Evolutionary conservation across 2,113 vertebrate genomes (phyloP).

Genomic region (Misgurnus anguillicaudatus): DNA sequence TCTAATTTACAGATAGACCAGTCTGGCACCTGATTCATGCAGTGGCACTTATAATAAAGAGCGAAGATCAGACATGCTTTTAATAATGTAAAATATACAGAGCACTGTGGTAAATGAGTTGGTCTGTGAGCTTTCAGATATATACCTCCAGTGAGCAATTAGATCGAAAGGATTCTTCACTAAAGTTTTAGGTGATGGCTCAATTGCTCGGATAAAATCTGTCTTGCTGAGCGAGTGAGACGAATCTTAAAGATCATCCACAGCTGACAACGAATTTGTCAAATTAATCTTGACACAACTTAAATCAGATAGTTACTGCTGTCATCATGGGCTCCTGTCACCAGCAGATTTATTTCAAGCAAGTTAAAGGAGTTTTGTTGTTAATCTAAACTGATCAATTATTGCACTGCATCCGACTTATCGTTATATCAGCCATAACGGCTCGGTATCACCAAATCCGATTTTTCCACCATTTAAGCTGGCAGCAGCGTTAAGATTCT

Average conservation of each 20-base stretch:
- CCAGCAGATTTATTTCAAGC: neutral
- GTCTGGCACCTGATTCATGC: conserved; percentile 50
- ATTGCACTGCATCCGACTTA: conserved; percentile 16
- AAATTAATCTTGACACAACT: conserved; percentile 14
- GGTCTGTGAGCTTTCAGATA: conserved; percentile 27
- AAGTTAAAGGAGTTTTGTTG: neutral
- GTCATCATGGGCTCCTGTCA: neutral
- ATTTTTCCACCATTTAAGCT: conserved; percentile 39
- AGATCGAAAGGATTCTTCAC: conserved; percentile 26
- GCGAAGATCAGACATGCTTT: conserved; percentile 61
- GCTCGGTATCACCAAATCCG: conserved; percentile 48
- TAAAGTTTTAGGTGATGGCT: conserved; percentile 31
- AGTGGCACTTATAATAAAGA: conserved; percentile 58
- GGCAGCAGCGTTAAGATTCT: conserved; percentile 51
- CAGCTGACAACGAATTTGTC: conserved; percentile 25
- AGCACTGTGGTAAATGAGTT: conserved; percentile 60
- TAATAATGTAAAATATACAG: conserved; percentile 64
- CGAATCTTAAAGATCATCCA: conserved; percentile 32
- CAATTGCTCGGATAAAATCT: conserved; percentile 38
- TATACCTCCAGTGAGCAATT: conserved; percentile 50
- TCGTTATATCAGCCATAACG: conserved; percentile 34
- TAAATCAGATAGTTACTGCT: conserved; percentile 24
- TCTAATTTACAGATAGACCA: conserved; percentile 59
- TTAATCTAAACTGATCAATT: conserved; percentile 22
- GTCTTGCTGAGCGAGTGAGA: conserved; percentile 20